Base-by-base conservation (phyloP, 2,113 vertebrate species). In the Antigone vipio region DNA sequence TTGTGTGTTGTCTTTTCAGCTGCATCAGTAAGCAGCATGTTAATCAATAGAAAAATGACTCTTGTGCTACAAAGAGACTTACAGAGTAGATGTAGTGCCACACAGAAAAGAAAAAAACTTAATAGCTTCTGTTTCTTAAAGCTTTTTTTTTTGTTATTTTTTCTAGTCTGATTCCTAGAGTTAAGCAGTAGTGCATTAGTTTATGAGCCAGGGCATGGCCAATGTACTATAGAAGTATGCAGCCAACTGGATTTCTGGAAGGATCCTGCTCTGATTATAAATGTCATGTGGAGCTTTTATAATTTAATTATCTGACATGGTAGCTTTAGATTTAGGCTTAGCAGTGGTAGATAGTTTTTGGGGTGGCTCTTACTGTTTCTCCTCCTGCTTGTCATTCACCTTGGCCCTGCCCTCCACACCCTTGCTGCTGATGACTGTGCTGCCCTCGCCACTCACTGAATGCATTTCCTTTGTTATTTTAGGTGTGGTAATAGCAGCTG, bases 401-500 rank as follows among this genome's bases (percentile, higher is more conserved):
- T 29, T 34, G 64, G 29, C 49, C 24, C 53, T 93, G 56, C 72
- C 14, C 12, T 85, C 9, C 35, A 29, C 38, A 38, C 50, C 59
- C 84, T 85, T 16, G 30, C 81, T 83, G 49, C 40, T 81, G 66
- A 14, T 62, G 63, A 55, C 52, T 59, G 6, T 50, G 29, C 47
- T 81, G 49, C 92, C 34, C 38, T 49, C 32, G 68, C 68, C 67
- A 32, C 80, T 97, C 91, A 94, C 72, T 67, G 21, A 83, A 72
- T 75, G 66, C 50, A 30, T 96, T 92, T 96, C 60, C 93, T 96
- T 78, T 97, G 74, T 97, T 90, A 42, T 96, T 97, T 63, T 91
- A 98, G 98, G 98, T 95, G 71, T 98, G 92, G 95, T 97, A 16
- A 62, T 98, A 89, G 98, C 97, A 47, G 93, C 97, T 27, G 97